Base-by-base conservation (phyloP, 2,797 vertebrate species). In the Chiropotes sagulatus region DNA sequence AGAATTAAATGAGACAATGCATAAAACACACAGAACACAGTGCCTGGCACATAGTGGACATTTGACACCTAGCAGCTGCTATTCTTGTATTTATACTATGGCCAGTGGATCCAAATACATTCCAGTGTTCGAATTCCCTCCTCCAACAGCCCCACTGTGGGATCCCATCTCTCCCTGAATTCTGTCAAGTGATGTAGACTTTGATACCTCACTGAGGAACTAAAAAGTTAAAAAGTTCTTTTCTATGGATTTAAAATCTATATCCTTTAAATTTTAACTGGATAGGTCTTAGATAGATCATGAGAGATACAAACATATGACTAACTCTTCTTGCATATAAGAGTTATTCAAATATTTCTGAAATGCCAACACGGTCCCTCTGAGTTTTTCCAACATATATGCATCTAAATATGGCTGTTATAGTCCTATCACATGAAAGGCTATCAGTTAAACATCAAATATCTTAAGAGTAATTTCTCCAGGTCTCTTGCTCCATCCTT, bases 221-320 rank as follows among this genome's bases (percentile, higher is more conserved):
- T 67, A 39, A 92, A 70, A 80, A 39, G 41, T 86, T 92, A 86
- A 91, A 88, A 70, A 52, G 33, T n/a, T 73, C 44, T 83, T 84
- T 30, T 93, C 83, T 20, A 85, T 41, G 64, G 57, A 93, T 96
- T 85, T 57, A 48, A 95, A 93, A 92, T 84, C 44, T 72, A 72
- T 28, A 54, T 96, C 78, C 33, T 41, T 90, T 73, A 87, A 61
- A 91, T 84, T 80, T 93, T 72, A 96, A 94, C 72, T 80, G 39
- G 33, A 33, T 36, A 41, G 67, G 5, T 48, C 73, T 90, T 44
- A 94, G 87, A 67, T 70, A 73, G 93, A 73, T 54, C 13, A 72
- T 58, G 78, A 78, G 80, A 87, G 39, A 90, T 36, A 78, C 5
- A 93, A 93, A 92, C 85, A 50, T 61, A 67, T 17, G 54, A 80